Base-by-base conservation (phyloP, 1,140 invertebrate species). In the Dendrolimus punctatus region DNA sequence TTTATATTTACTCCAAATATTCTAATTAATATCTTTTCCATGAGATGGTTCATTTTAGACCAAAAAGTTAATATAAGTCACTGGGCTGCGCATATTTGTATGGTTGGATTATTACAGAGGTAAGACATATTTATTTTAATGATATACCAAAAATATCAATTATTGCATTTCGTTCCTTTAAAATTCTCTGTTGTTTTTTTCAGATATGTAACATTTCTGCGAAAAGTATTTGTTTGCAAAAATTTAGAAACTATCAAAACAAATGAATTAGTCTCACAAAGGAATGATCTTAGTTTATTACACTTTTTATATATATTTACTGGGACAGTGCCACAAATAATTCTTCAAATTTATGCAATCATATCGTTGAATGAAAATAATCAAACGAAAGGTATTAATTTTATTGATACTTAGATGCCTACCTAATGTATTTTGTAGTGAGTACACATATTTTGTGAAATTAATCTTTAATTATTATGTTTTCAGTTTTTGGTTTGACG, bases 231-330 rank as follows among this genome's bases (percentile, higher is more conserved):
- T 64, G 71, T 74, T 9, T 84, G 80, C 51, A 80, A 81, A 58
- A 83, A 78, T 58, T 69, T 80, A 42, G 80, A 84, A 58, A 70
- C 76, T 40, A 68, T 76, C 8, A 78, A 80, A 69, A 71, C 73
- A 8, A 67, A 78, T 48, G 80, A 79, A 54, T 61, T 78, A 55
- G 66, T 81, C 53, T 68, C 69, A 56, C 76, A 84, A 60, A 73
- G 74, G 57, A 86, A 84, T 75, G 83, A 86, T 60, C 70, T 86
- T 42, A 76, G 71, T 58, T 61, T 86, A 55, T 64, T 86, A 42
- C 83, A 86, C 60, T 84, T 84, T 62, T 65, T 86, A 48, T 84
- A 86, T 52, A 68, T 81, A 49, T 86, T 84, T 58, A 81, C 76
- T 49, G 83, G 83, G 10, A 86, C 80, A 50, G 68, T 83, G 55